Conservation (phyloP, 2,797 vertebrate species). For the Bufotes viridis region DNA sequence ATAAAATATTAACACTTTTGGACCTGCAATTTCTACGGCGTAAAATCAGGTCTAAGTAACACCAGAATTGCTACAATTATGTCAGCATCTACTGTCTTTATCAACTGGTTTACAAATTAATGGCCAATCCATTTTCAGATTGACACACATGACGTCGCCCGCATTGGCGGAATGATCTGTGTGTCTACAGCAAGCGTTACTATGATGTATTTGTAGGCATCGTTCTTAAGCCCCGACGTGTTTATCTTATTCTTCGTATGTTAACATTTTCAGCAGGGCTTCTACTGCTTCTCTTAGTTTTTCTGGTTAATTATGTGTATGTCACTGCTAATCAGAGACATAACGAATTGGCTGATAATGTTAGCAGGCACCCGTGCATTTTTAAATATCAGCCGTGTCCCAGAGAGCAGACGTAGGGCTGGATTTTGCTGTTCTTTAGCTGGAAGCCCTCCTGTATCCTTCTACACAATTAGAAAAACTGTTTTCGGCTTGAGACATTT, state of each 20-base stretch:
- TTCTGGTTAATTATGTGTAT: conserved; percentile 44
- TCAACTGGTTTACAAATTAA: too few species aligned
- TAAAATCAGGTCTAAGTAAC: too few species aligned
- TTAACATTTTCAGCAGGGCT: conserved; percentile 12
- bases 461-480: conserved; percentile 5
- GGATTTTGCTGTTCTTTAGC: background rate
- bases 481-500: conserved; percentile 21
- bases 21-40: background rate
- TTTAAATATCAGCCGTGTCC: conserved; percentile 23
- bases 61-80: too few species aligned
- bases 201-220: background rate
- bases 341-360: conserved; percentile 34
- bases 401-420: background rate
- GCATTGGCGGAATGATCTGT: background rate
- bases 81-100: too few species aligned
- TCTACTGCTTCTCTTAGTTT: conserved; percentile 17
- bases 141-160: too few species aligned
- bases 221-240: background rate
- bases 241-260: conserved; percentile 9
- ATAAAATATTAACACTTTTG: background rate
- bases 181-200: background rate
- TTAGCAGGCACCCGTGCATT: conserved; percentile 29
- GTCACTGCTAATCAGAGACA: conserved; percentile 49
- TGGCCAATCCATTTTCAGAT: too few species aligned
- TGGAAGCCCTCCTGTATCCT: background rate